Conservation (phyloP, 2,797 vertebrate species). For the Tragopan temminckii region DNA sequence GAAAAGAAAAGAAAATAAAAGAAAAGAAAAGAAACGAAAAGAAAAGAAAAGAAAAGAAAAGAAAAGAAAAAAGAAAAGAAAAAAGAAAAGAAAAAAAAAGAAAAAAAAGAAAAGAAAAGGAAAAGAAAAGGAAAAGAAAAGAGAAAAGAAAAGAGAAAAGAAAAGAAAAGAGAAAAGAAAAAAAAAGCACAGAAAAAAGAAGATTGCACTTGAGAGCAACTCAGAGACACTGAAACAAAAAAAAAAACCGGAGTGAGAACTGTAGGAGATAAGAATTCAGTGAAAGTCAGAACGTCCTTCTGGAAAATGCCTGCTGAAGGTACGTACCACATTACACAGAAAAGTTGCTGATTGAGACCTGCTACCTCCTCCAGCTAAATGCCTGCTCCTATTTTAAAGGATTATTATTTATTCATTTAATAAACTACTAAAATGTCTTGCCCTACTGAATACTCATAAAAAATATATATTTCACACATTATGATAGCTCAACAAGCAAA, state of each 20-base stretch:
- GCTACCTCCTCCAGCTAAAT: not conserved
- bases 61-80: too few relatives aligned
- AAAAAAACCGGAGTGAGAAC: conserved; percentile 22
- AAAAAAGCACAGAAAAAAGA: too few relatives aligned
- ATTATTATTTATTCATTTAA: not conserved
- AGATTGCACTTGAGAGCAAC: not conserved
- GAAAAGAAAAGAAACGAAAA: too few relatives aligned
- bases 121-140: too few relatives aligned
- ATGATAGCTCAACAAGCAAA: not conserved
- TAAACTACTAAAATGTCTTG: not conserved
- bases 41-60: too few relatives aligned
- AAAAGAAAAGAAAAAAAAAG: too few relatives aligned
- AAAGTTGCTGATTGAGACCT: not conserved
- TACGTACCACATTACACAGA: not conserved
- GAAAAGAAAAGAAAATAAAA: too few relatives aligned
- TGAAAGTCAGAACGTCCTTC: not conserved
- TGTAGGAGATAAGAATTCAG: not conserved
- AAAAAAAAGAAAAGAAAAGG: too few relatives aligned
- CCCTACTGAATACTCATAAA: fast-evolving
- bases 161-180: too few relatives aligned
- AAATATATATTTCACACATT: not conserved
- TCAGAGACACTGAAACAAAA: not conserved
- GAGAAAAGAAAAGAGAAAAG: too few relatives aligned
- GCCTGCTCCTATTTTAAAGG: not conserved
- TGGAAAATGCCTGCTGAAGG: not conserved